These are phyloP conservation scores for Paramacrobiotus metropolitanus DNA, from an alignment of 1,140 invertebrate genomes.

Conservation along the genomic window DNA sequence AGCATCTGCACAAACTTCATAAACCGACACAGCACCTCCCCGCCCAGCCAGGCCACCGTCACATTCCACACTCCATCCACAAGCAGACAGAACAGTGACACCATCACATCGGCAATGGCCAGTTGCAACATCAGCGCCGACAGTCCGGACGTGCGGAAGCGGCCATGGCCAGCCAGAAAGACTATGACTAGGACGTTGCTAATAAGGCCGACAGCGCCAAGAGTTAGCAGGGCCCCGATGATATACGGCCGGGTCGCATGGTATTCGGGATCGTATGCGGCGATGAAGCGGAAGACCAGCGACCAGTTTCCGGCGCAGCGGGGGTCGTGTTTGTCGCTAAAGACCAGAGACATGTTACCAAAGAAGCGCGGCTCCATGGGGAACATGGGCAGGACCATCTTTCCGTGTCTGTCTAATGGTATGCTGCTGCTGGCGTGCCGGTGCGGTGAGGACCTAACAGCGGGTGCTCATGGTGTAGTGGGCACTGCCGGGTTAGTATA, in stretches of 20 bases:
- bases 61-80: constrained; percentile 50
- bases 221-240: neutral
- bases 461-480: too few relatives aligned
- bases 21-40: constrained; percentile 46
- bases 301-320: neutral
- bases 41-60: constrained; percentile 44
- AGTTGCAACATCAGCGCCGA: constrained; percentile 12
- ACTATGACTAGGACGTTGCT: neutral
- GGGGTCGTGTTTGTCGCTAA: too few relatives aligned
- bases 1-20: constrained; percentile 51
- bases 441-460: too few relatives aligned
- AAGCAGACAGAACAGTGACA: constrained; percentile 50
- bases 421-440: too few relatives aligned
- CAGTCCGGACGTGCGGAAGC: neutral
- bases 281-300: neutral
- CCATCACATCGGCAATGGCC: constrained; percentile 40
- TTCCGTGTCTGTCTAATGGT: too few relatives aligned
- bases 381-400: too few relatives aligned
- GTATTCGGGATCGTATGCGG: neutral
- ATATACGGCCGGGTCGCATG: neutral
- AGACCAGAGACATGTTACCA: too few relatives aligned
- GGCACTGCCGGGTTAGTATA: too few relatives aligned
- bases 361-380: too few relatives aligned
- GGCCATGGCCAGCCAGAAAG: neutral
- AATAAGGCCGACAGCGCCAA: neutral